These are phyloP conservation scores for Oryzias curvinotus DNA, from an alignment of 2,113 vertebrate species.

Conservation along the genomic window DNA sequence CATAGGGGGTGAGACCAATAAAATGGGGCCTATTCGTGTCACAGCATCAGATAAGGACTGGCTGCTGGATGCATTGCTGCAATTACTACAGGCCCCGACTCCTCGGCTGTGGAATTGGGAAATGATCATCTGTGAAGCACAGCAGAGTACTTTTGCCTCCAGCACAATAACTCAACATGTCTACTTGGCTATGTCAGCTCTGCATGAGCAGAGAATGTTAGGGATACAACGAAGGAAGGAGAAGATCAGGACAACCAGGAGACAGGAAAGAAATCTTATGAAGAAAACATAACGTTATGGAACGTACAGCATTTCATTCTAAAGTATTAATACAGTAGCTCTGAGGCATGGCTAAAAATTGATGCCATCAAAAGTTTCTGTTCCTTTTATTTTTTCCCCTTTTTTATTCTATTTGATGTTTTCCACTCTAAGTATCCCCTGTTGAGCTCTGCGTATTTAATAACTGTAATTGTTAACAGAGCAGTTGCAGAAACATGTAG, in stretches of 20 bases:
- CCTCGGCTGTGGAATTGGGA: conserved; percentile 66
- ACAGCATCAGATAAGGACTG: conserved; percentile 73
- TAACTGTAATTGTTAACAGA: too few relatives aligned
- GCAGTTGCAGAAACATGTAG: too few relatives aligned
- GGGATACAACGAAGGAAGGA: conserved; percentile 27
- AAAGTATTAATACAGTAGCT: not conserved
- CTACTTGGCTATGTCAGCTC: conserved; percentile 66
- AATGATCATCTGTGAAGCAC: conserved; percentile 72
- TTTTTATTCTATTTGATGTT: too few relatives aligned
- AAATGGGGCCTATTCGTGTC: conserved; percentile 68
- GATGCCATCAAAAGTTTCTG: too few relatives aligned
- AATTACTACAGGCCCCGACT: conserved; percentile 65
- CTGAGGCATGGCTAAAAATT: too few relatives aligned
- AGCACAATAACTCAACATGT: conserved; percentile 73
- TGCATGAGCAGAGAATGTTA: conserved; percentile 44
- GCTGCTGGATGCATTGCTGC: conserved; percentile 71
- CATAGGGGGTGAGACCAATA: conserved; percentile 70
- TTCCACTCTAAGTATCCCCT: too few relatives aligned
- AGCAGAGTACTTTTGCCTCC: conserved; percentile 60
- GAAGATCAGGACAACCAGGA: conserved; percentile 16
- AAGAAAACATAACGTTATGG: not conserved
- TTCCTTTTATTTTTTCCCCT: too few relatives aligned
- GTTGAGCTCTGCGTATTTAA: too few relatives aligned
- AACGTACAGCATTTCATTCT: not conserved
- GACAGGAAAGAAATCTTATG: conserved; percentile 4